Conservation (phyloP, 2,888 invertebrate species). For the Maniola hyperantus region DNA sequence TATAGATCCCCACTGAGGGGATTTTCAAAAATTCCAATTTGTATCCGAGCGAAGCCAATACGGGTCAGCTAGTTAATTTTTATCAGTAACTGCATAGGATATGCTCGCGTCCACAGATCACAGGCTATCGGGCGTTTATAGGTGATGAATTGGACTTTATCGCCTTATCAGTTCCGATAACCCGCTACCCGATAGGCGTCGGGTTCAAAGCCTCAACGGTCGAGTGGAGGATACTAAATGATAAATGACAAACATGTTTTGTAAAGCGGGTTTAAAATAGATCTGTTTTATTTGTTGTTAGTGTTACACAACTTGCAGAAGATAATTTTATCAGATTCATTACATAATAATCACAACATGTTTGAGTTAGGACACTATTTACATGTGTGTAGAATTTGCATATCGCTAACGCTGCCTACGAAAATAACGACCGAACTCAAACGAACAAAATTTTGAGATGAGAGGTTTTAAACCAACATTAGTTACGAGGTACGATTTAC, state of each 20-base stretch:
- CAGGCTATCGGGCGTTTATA: conserved; percentile 11
- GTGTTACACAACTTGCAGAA: background rate
- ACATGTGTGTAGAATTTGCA: no score
- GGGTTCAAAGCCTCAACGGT: conserved; percentile 6
- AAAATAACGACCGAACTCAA: no score
- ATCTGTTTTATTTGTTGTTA: background rate
- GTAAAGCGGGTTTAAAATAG: background rate
- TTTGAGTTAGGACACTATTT: background rate
- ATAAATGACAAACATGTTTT: conserved; percentile 2
- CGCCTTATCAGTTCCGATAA: conserved; percentile 7
- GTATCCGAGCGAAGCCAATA: no score
- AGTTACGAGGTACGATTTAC: no score
- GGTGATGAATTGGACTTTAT: conserved; percentile 17
- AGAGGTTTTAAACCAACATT: no score
- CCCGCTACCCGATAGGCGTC: background rate
- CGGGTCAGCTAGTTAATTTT: no score
- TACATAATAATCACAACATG: background rate
- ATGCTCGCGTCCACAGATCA: background rate
- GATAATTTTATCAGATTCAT: background rate
- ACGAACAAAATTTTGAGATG: no score
- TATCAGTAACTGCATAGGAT: background rate
- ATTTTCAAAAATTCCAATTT: no score
- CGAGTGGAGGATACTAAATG: conserved; percentile 3
- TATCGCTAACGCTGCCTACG: no score
- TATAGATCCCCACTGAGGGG: no score